Evolutionary conservation across 2,797 vertebrate species (phyloP).

Genomic region (Premnoplex brunnescens): DNA sequence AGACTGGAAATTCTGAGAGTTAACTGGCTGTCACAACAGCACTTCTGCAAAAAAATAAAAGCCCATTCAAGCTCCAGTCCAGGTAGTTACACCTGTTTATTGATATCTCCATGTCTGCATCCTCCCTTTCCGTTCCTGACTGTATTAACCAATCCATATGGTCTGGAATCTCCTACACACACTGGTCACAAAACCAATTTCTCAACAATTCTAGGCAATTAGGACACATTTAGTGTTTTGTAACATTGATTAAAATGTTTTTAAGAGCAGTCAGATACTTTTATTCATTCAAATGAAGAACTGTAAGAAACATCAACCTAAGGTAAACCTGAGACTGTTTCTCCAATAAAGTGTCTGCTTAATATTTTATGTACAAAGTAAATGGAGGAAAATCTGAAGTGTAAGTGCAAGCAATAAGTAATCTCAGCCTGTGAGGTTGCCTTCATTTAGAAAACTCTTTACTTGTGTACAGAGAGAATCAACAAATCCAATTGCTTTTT

Average conservation of each 20-base stretch:
- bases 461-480: background rate
- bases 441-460: background rate
- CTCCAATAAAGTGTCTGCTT: background rate
- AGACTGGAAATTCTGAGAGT: background rate
- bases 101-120: too few species aligned
- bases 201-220: background rate
- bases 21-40: background rate
- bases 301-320: background rate
- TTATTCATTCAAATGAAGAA: background rate
- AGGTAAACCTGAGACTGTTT: background rate
- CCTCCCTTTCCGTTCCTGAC: background rate
- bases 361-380: background rate
- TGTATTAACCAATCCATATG: background rate
- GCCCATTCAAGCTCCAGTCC: background rate
- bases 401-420: background rate
- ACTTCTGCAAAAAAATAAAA: background rate
- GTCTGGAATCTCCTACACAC: background rate
- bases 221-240: background rate
- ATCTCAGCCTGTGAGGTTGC: background rate
- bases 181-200: background rate
- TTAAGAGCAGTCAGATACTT: background rate
- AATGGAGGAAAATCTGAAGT: background rate
- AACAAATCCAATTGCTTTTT: slow-evolving; percentile 27
- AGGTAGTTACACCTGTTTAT: background rate
- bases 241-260: background rate